Base-by-base conservation (phyloP, 2,113 vertebrate species). In the Prionailurus viverrinus region DNA sequence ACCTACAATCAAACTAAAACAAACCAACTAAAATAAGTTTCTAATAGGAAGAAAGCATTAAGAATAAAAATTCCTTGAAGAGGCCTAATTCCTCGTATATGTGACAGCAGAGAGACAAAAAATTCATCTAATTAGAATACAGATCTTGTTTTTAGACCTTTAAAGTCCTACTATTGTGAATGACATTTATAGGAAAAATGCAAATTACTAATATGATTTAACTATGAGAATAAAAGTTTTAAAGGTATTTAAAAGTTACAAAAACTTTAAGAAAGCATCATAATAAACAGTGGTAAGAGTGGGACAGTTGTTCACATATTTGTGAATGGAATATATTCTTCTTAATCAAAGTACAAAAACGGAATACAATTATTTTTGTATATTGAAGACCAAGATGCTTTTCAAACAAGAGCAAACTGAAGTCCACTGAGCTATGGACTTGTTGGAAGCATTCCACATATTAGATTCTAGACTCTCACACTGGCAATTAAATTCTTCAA, bases 161-260 rank as follows among this genome's bases (percentile, higher is more conserved):
- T 80, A 9, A 95, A 88, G 14, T 76, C 29, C 31, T 88, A 39
- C 14, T 45, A 65, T 33, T 89, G 29, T n/a, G 18, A 78, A 90
- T n/a, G 27, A 95, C 27, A 96, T 94, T 90, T 73, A 90, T 4
- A 96, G 11, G 19, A 86, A 78, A 95, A 79, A 85, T 39, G 73
- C 9, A 93, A 92, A 89, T 41, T 71, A 82, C 19, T 78, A 89
- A 48, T 39, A n/a, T 55, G 87, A 89, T 33, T 74, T 69, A 93
- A 89, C 39, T 74, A 36, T 53, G 61, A 89, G 33, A 69, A 93
- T 73, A 89, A 94, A 83, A 94, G 82, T 19, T 55, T 92, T 78
- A 66, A 89, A 95, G 41, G 39, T 61, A 95, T 61, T 69, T 92
- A 63, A 83, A 98, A 93, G 53, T 89, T 78, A 92, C 1, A 96